Conservation (phyloP, 2,888 invertebrate species). For the Drosophila colorata region DNA sequence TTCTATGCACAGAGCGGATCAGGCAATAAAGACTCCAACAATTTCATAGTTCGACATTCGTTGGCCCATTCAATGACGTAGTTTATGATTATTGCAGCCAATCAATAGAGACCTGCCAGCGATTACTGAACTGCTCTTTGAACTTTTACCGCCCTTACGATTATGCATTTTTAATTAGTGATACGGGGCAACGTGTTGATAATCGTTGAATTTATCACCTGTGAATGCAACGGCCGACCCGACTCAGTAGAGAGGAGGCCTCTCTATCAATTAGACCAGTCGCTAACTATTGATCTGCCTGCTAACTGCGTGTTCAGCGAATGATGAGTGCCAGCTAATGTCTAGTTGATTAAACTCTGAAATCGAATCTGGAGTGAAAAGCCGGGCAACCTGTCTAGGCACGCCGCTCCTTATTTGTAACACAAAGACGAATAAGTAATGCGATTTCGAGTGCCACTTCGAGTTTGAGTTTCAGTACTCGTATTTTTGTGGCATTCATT, state of each 20-base stretch:
- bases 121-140: constrained; percentile 64
- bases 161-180: constrained; percentile 78
- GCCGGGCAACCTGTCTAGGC: constrained; percentile 25
- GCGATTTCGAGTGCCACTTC: constrained; percentile 27
- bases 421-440: constrained; percentile 25
- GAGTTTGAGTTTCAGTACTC: constrained; percentile 39
- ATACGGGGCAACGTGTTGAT: constrained; percentile 62
- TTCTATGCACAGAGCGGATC: constrained; percentile 63
- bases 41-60: constrained; percentile 67
- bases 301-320: constrained; percentile 2
- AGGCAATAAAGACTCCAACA: constrained; percentile 72
- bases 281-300: constrained; percentile 18
- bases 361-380: constrained; percentile 7
- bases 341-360: constrained; percentile 2
- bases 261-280: constrained; percentile 49
- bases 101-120: constrained; percentile 40
- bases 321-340: constrained; percentile 6
- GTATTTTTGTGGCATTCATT: constrained; percentile 56
- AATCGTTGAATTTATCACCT: constrained; percentile 80
- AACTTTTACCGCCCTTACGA: constrained; percentile 50
- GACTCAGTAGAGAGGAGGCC: not conserved
- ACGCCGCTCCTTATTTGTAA: constrained; percentile 29
- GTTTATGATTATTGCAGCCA: constrained; percentile 76
- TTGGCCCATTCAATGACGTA: constrained; percentile 43
- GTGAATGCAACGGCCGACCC: constrained; percentile 59